These are phyloP conservation scores for Dendrolimus houi DNA, from an alignment of 2,888 invertebrate species.

Conservation along the genomic window DNA sequence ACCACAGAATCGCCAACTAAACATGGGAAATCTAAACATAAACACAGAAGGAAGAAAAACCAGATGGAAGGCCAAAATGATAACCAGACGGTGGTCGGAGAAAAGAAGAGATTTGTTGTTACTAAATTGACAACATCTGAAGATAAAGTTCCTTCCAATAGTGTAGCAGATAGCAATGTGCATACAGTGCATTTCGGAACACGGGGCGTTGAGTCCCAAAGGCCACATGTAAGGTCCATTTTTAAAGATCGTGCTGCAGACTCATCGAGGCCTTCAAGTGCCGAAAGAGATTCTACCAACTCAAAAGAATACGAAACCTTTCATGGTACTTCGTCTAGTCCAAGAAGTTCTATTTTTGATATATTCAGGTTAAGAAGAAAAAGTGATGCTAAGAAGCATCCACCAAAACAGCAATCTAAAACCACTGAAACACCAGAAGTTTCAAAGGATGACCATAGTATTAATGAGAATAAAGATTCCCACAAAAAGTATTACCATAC, in stretches of 20 bases:
- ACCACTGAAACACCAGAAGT: conserved; percentile 49
- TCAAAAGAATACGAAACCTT: conserved; percentile 68
- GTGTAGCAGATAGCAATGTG: conserved; percentile 51
- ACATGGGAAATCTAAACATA: conserved; percentile 60
- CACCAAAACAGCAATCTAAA: conserved; percentile 36
- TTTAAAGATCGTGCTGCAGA: conserved; percentile 58
- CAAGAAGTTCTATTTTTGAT: conserved; percentile 70
- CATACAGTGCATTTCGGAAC: conserved; percentile 72
- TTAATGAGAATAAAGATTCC: conserved; percentile 52
- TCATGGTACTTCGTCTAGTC: conserved; percentile 69
- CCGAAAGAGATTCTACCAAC: conserved; percentile 48
- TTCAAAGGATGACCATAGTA: conserved; percentile 41
- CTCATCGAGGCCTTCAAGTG: conserved; percentile 53
- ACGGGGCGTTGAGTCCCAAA: conserved; percentile 61
- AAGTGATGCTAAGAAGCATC: conserved; percentile 64
- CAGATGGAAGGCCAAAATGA: conserved; percentile 40
- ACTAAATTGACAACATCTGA: conserved; percentile 54
- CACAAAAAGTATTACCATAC: conserved; percentile 71
- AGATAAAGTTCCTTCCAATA: conserved; percentile 46
- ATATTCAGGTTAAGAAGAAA: conserved; percentile 67
- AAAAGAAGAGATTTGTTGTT: conserved; percentile 61
- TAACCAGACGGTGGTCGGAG: conserved; percentile 61
- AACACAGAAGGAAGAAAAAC: conserved; percentile 60
- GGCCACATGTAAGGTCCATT: conserved; percentile 63
- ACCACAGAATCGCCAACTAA: conserved; percentile 54